Evolutionary conservation across 2,113 vertebrate genomes (phyloP).

Genomic region (Riparia riparia): DNA sequence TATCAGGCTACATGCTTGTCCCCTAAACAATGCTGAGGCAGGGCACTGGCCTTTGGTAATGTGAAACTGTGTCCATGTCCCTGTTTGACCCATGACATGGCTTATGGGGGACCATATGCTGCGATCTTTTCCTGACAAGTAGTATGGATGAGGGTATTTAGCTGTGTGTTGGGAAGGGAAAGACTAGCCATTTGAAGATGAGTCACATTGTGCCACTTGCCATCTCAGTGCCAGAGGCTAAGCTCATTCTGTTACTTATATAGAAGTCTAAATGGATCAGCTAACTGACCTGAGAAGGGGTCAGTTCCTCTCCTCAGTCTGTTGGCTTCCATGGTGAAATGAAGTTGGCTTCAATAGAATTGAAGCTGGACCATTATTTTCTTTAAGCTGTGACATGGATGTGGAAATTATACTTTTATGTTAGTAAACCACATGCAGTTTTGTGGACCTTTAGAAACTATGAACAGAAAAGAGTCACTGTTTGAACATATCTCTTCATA

Average conservation of each 20-base stretch:
- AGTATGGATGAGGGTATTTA: not conserved
- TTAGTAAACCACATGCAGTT: not conserved
- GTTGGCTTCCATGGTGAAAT: not conserved
- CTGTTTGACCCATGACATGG: not conserved
- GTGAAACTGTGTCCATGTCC: not conserved
- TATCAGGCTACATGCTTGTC: accelerated
- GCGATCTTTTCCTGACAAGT: not conserved
- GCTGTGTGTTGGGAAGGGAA: not conserved
- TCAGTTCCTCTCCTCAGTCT: not conserved
- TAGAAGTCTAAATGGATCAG: not conserved
- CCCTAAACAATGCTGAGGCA: not conserved
- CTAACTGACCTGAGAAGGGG: not conserved
- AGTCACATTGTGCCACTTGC: not conserved
- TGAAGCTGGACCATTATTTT: not conserved
- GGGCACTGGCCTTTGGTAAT: not conserved
- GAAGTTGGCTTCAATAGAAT: not conserved
- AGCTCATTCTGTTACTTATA: not conserved
- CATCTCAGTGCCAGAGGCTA: not conserved
- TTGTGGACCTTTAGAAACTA: not conserved
- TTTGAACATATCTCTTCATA: not conserved
- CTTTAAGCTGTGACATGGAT: not conserved
- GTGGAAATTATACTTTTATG: not conserved
- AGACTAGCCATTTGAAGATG: not conserved
- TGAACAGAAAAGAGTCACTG: not conserved
- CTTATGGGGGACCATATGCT: not conserved